These are phyloP conservation scores for Pterostichus niger DNA, from an alignment of 2,888 invertebrate genomes.

Conservation along the genomic window DNA sequence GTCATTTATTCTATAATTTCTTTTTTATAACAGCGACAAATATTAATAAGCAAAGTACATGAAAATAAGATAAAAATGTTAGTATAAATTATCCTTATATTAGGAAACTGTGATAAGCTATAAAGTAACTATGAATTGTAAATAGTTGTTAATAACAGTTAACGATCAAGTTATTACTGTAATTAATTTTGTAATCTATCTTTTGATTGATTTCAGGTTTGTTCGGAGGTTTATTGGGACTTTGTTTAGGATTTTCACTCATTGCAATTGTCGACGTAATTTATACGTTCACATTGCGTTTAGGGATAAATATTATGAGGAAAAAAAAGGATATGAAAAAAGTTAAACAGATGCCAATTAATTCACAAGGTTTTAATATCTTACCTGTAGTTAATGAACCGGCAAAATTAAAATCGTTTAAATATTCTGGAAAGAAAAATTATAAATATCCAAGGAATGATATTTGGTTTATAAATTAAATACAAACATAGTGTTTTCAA, in stretches of 20 bases:
- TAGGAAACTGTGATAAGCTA: too few species aligned
- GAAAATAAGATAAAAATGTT: too few species aligned
- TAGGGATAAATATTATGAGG: conserved; percentile 40
- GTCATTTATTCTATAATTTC: too few species aligned
- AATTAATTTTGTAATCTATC: not conserved
- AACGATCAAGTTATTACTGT: too few species aligned
- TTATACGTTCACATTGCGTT: conserved; percentile 57
- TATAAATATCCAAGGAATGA: conserved; percentile 1
- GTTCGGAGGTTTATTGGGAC: conserved; percentile 55
- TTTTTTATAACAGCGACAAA: too few species aligned
- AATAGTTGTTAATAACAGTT: too few species aligned
- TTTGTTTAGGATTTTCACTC: conserved; percentile 61
- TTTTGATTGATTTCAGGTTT: conserved; percentile 47
- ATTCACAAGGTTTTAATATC: not conserved
- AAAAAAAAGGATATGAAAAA: conserved; percentile 27
- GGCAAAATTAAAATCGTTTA: not conserved
- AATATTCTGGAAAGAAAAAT: conserved; percentile 5
- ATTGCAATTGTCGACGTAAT: conserved; percentile 40
- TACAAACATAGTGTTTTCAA: not conserved
- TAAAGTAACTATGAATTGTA: too few species aligned
- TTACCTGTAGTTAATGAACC: not conserved
- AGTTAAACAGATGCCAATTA: conserved; percentile 28
- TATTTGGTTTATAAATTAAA: conserved; percentile 54
- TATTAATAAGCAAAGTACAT: too few species aligned
- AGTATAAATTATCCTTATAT: too few species aligned